Percentiles rank a stretch among this genome's conserved stretches.
These are phyloP conservation scores for Actenoides lindsayi DNA, from an alignment of 2,113 vertebrate species.

Conservation along the genomic window DNA sequence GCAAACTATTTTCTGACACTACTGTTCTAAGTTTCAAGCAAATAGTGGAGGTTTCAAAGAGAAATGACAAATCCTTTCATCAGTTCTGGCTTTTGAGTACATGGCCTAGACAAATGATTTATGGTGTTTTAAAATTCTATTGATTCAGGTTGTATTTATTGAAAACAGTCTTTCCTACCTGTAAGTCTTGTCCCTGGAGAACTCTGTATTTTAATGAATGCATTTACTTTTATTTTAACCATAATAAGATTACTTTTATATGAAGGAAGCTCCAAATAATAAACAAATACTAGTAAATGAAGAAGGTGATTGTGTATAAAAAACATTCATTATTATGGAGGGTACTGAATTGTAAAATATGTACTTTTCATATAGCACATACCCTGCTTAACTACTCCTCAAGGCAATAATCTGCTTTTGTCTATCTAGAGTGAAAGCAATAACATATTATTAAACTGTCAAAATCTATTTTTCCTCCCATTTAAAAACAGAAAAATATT, in stretches of 20 bases:
- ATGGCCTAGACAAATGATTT: background rate
- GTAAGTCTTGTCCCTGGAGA: background rate
- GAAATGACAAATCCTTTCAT: background rate
- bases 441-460: conserved; percentile 48
- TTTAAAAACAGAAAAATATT: conserved; percentile 21
- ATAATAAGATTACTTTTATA: conserved; percentile 7
- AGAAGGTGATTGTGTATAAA: conserved; percentile 2
- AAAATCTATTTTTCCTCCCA: conserved; percentile 31
- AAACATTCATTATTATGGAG: background rate
- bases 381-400: conserved; percentile 20
- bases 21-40: background rate
- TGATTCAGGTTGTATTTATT: background rate
- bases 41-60: background rate
- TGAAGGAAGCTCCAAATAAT: background rate
- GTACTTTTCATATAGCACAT: conserved; percentile 23
- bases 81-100: background rate
- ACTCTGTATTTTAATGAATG: background rate
- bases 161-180: background rate
- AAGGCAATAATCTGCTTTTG: conserved; percentile 41
- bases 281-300: conserved; percentile 10
- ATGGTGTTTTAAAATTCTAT: background rate
- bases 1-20: background rate
- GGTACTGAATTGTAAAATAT: conserved; percentile 35
- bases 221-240: conserved; percentile 6
- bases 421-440: conserved; percentile 26